phyloP scores from a whole-genome alignment of 2,888 invertebrate genomes.

The Linyphia triangularis region DNA sequence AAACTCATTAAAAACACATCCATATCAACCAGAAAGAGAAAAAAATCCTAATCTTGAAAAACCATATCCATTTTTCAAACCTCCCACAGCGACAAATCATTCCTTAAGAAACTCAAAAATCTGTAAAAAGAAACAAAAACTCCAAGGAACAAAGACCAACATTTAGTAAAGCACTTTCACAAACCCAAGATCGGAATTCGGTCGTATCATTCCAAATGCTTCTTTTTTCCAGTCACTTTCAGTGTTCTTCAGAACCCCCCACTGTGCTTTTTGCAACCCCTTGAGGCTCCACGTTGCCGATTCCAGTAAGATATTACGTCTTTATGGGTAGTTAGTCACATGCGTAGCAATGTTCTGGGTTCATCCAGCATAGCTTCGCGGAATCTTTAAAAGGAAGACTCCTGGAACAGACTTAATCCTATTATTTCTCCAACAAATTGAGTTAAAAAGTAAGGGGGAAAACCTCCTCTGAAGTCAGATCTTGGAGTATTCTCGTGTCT shows the following conservation, averaged over 20 bases:
- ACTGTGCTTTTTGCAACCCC: neutral
- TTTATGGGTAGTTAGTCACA: constrained; percentile 65
- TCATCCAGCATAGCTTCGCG: neutral
- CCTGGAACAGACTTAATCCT: constrained; percentile 55
- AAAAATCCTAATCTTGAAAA: too few species aligned
- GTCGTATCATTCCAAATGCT: constrained; percentile 23
- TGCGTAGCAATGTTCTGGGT: neutral
- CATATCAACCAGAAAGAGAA: too few species aligned
- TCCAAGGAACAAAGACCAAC: neutral
- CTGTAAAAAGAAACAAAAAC: neutral
- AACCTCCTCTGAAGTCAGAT: constrained; percentile 17
- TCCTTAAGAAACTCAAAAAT: neutral
- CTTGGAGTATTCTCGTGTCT: neutral
- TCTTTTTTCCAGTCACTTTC: constrained; percentile 14
- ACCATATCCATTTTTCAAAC: neutral
- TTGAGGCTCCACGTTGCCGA: neutral
- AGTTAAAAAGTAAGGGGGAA: constrained; percentile 53
- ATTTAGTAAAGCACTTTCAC: constrained; percentile 3
- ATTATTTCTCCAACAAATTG: constrained; percentile 49
- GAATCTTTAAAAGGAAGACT: constrained; percentile 48
- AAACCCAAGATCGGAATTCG: neutral
- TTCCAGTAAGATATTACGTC: constrained; percentile 22
- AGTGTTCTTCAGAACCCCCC: neutral
- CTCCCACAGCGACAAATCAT: constrained; percentile 10
- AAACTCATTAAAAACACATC: too few species aligned